These are phyloP conservation scores for Nowickia ferox DNA, from an alignment of 2,888 invertebrate species.

Conservation along the genomic window DNA sequence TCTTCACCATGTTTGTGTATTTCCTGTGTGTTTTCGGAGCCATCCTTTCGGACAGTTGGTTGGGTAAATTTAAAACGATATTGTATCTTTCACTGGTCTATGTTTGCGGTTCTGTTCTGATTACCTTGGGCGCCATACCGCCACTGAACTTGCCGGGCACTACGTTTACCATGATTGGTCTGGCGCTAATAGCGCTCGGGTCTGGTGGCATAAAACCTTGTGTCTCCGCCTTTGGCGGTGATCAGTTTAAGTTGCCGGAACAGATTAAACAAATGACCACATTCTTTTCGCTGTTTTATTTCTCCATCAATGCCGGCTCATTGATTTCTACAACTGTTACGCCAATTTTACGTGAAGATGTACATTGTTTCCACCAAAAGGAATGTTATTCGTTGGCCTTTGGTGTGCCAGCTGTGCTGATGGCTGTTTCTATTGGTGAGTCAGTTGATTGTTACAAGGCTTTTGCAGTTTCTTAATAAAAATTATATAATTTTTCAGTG, in stretches of 20 bases:
- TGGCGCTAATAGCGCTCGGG: constrained; percentile 89
- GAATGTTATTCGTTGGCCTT: constrained; percentile 90
- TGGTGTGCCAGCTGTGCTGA: constrained; percentile 89
- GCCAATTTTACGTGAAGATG: constrained; percentile 88
- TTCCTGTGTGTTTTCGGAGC: constrained; percentile 91
- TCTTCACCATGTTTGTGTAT: constrained; percentile 89
- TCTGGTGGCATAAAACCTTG: constrained; percentile 94
- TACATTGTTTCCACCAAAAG: constrained; percentile 87
- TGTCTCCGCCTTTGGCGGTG: constrained; percentile 92
- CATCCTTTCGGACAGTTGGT: constrained; percentile 90
- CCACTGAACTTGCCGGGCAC: constrained; percentile 84
- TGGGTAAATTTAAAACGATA: constrained; percentile 91
- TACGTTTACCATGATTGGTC: constrained; percentile 86
- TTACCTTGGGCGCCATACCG: constrained; percentile 86
- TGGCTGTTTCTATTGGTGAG: constrained; percentile 88
- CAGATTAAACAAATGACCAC: constrained; percentile 87
- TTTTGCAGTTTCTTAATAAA: background rate
- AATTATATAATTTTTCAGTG: constrained; percentile 83
- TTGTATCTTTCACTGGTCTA: constrained; percentile 90
- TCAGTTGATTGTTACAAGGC: background rate
- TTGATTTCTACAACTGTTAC: constrained; percentile 89
- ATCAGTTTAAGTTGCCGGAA: constrained; percentile 88
- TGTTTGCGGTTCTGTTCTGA: constrained; percentile 87
- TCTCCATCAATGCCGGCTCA: constrained; percentile 87
- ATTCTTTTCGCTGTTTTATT: constrained; percentile 92